Percentiles rank a stretch among this genome's conserved stretches.
Evolutionary conservation across 2,113 vertebrate species (phyloP).

Genomic region (Podocnemis expansa): DNA sequence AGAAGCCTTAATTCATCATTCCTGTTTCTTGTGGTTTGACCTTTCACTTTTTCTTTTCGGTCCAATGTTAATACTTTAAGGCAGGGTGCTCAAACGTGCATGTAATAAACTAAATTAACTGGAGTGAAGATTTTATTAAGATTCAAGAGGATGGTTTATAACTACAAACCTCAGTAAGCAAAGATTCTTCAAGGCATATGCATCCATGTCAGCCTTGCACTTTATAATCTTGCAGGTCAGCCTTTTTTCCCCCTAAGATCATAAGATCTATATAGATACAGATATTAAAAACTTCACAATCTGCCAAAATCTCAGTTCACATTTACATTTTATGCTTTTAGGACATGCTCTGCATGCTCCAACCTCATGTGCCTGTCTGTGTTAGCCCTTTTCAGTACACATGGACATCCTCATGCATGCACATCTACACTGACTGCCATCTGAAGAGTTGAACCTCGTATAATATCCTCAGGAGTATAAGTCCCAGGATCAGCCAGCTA

Average conservation of each 20-base stretch:
- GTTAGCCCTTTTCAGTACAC: neutral
- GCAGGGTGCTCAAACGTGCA: neutral
- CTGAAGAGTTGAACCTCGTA: neutral
- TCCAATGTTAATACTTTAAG: neutral
- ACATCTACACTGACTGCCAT: neutral
- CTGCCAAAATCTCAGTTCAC: neutral
- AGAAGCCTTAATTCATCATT: neutral
- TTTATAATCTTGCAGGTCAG: neutral
- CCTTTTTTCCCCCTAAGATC: neutral
- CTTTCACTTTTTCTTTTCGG: neutral
- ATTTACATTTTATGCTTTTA: neutral
- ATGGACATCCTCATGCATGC: fast-evolving
- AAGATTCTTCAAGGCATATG: neutral
- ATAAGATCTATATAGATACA: neutral
- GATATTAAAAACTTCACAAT: neutral
- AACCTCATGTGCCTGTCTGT: neutral
- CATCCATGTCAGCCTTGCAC: neutral
- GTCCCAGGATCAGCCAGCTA: neutral
- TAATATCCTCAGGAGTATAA: neutral
- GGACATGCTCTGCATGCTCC: neutral
- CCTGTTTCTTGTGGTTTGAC: neutral
- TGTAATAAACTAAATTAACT: neutral
- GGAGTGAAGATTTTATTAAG: neutral
- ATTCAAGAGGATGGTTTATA: neutral
- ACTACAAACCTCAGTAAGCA: neutral